These are phyloP conservation scores for Netelia inedita DNA, from an alignment of 2,888 invertebrate genomes.

Conservation along the genomic window DNA sequence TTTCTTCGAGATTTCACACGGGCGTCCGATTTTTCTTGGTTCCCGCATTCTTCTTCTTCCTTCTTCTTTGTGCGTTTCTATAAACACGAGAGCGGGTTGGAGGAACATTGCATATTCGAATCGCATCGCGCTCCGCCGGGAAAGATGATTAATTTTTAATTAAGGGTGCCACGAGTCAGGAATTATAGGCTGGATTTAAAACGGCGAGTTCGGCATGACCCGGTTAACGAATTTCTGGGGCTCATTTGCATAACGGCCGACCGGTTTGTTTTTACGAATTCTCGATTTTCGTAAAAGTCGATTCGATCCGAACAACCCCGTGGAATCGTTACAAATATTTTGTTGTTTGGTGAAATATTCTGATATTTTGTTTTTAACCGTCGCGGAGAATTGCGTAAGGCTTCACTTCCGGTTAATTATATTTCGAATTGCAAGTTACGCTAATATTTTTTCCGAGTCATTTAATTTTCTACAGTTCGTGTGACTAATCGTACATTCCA, in stretches of 20 bases:
- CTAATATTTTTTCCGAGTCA: neutral
- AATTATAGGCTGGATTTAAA: neutral
- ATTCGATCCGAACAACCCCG: neutral
- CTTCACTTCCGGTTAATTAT: no score
- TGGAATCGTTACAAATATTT: no score
- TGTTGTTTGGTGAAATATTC: no score
- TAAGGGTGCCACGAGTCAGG: neutral
- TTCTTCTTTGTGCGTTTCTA: neutral
- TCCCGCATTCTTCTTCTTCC: conserved; percentile 15
- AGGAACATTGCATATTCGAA: neutral
- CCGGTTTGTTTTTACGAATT: neutral
- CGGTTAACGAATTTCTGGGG: conserved; percentile 20
- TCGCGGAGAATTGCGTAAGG: no score
- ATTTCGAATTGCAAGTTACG: neutral
- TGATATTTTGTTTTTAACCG: no score
- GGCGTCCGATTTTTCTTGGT: conserved; percentile 7
- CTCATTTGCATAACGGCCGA: conserved; percentile 18
- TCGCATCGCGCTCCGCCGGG: neutral
- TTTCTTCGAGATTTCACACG: conserved; percentile 33
- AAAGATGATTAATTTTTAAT: conserved; percentile 48
- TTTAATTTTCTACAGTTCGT: neutral
- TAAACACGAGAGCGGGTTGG: neutral
- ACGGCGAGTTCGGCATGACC: conserved; percentile 1
- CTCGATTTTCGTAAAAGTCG: neutral
- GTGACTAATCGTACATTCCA: neutral